Percentiles rank a stretch among this genome's conserved stretches.
Evolutionary conservation across 1,140 invertebrate species (phyloP).

Genomic region (Drosophila ambigua): DNA sequence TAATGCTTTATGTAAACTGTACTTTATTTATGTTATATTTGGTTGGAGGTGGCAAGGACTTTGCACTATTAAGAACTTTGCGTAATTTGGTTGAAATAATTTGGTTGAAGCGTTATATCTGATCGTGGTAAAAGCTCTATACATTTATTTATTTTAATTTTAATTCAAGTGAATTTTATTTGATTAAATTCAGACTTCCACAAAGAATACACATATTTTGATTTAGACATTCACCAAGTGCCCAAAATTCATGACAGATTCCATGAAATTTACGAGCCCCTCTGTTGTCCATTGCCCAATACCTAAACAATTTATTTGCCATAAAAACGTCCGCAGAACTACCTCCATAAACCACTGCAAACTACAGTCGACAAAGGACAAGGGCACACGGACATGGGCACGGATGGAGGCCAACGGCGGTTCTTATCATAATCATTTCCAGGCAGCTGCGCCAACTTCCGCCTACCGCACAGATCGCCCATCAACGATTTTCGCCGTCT

Average conservation of each 20-base stretch:
- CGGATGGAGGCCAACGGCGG: constrained; percentile 31
- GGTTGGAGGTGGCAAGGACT: not conserved
- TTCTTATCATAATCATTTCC: constrained; percentile 80
- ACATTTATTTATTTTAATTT: not conserved
- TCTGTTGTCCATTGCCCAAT: constrained; percentile 42
- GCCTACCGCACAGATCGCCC: constrained; percentile 47
- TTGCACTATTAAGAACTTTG: not conserved
- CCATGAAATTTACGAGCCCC: constrained; percentile 22
- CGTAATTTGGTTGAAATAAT: too few relatives aligned
- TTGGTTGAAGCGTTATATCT: not conserved
- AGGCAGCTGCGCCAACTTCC: constrained; percentile 75
- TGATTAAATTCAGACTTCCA: not conserved
- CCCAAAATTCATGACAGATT: constrained; percentile 15
- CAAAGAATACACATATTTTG: too few relatives aligned
- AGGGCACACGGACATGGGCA: constrained; percentile 4
- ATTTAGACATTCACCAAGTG: not conserved
- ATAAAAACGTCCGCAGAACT: constrained; percentile 68
- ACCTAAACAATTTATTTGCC: constrained; percentile 58
- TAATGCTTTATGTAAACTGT: constrained; percentile 77
- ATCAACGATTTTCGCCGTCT: constrained; percentile 23
- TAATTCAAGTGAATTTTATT: not conserved
- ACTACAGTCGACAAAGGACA: constrained; percentile 37
- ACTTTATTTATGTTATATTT: constrained; percentile 32
- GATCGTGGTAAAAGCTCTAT: not conserved
- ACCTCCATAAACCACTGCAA: constrained; percentile 44